Evolutionary conservation across 2,797 vertebrate genomes (phyloP).

Genomic region (Spheniscus humboldti): DNA sequence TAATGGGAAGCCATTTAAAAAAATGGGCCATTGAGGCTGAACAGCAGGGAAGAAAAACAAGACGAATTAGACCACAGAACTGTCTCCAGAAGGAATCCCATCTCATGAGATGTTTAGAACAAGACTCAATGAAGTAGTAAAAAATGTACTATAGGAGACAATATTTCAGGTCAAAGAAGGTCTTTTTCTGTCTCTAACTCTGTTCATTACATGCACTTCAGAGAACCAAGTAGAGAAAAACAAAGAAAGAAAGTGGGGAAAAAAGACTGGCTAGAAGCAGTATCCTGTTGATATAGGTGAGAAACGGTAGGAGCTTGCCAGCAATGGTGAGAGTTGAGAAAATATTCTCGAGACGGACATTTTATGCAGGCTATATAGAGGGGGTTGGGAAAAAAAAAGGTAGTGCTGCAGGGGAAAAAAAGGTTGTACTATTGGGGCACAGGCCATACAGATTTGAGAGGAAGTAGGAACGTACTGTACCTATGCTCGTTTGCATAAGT

Average conservation of each 20-base stretch:
- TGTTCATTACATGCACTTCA: not conserved
- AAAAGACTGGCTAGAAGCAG: not conserved
- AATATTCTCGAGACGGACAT: not conserved
- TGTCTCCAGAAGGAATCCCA: not conserved
- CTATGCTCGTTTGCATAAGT: not conserved
- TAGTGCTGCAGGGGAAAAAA: not conserved
- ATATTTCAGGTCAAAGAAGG: not conserved
- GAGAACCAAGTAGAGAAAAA: not conserved
- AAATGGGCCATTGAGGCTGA: not conserved
- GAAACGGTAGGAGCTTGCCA: not conserved
- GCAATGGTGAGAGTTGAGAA: not conserved
- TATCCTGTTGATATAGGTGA: not conserved
- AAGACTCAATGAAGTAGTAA: not conserved
- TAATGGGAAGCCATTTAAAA: not conserved
- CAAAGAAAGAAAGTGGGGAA: not conserved
- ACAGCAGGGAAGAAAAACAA: not conserved
- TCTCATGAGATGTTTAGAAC: not conserved
- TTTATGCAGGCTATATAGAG: not conserved
- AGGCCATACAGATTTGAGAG: not conserved
- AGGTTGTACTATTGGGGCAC: not conserved
- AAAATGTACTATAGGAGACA: not conserved
- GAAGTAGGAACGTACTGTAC: accelerated
- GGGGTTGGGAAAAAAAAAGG: not conserved
- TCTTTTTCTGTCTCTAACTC: not conserved
- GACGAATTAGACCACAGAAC: not conserved